Percentiles rank a stretch among this genome's conserved stretches.
Evolutionary conservation across 2,113 vertebrate species (phyloP).

Genomic region (Platysteira castanea): DNA sequence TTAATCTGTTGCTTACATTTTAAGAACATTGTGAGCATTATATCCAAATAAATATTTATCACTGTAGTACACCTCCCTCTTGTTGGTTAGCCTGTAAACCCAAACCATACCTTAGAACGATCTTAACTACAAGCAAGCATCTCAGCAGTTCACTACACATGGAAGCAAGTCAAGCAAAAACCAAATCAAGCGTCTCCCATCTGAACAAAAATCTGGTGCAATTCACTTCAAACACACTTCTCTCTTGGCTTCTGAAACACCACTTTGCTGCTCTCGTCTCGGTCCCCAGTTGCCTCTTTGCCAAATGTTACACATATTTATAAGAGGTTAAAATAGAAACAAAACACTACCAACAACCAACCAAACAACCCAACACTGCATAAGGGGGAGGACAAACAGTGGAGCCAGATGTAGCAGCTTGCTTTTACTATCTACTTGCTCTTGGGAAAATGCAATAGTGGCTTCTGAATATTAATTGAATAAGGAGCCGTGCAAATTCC

Average conservation of each 20-base stretch:
- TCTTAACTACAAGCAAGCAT: neutral
- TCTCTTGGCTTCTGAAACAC: neutral
- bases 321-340: neutral
- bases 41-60: slow-evolving; percentile 10
- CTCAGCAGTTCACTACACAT: neutral
- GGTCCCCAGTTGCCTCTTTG: slow-evolving; percentile 15
- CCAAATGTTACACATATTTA: slow-evolving; percentile 17
- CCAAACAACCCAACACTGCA: neutral
- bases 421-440: slow-evolving; percentile 22
- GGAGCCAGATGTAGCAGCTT: neutral
- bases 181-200: neutral
- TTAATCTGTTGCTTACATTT: neutral
- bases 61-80: neutral
- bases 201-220: neutral
- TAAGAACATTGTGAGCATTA: neutral
- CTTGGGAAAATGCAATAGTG: slow-evolving; percentile 8
- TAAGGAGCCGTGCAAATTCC: slow-evolving; percentile 44
- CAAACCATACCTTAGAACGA: neutral
- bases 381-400: neutral
- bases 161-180: slow-evolving; percentile 1
- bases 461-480: slow-evolving; percentile 56
- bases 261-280: neutral
- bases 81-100: neutral
- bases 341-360: neutral
- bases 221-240: neutral